Evolutionary conservation across 2,113 vertebrate species (phyloP).

Genomic region (Sterna hirundo): DNA sequence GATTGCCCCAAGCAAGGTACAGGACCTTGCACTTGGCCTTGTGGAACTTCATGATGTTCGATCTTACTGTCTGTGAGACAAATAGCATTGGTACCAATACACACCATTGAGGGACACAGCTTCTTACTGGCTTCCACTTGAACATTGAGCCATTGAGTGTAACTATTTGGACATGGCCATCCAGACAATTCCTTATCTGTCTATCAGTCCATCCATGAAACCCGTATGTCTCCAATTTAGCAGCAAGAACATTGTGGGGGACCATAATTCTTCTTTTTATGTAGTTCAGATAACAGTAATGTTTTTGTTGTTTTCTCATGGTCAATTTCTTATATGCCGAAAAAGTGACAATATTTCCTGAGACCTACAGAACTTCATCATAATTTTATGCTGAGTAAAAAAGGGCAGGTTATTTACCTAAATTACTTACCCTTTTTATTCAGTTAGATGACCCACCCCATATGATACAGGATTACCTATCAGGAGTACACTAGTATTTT

Average conservation of each 20-base stretch:
- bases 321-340: neutral
- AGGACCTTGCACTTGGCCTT: neutral
- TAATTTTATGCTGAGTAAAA: neutral
- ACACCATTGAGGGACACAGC: neutral
- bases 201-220: neutral
- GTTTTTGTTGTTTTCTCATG: neutral
- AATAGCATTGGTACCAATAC: neutral
- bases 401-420: neutral
- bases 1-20: no score
- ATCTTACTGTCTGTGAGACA: no score
- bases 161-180: rapidly evolving
- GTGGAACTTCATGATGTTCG: neutral
- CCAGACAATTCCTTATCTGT: neutral
- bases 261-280: neutral
- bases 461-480: neutral
- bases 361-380: neutral
- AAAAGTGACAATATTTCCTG: neutral
- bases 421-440: neutral
- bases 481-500: neutral
- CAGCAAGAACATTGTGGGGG: neutral
- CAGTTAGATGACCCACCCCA: neutral
- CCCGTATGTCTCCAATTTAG: neutral
- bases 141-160: neutral
- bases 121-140: neutral
- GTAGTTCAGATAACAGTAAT: neutral